Evolutionary conservation across 2,113 vertebrate genomes (phyloP).

Genomic region (pig (Sus scrofa)): DNA sequence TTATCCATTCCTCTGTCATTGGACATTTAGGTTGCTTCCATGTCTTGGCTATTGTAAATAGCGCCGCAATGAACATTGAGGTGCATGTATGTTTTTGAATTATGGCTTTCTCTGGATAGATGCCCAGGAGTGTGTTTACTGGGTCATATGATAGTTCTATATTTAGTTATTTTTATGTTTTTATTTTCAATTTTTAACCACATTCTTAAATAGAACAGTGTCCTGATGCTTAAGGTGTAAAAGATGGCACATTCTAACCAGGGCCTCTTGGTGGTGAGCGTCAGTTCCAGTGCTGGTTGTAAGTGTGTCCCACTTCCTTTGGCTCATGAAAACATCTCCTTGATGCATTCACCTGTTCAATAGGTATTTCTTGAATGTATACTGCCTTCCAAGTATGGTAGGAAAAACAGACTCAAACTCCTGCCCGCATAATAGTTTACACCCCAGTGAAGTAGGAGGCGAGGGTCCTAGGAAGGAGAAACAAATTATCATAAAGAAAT

Average conservation of each 20-base stretch:
- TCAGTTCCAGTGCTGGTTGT: not conserved
- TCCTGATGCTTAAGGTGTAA: rapidly evolving
- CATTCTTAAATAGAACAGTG: not conserved
- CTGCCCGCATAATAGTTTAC: too few species aligned
- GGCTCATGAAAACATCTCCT: not conserved
- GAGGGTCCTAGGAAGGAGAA: not conserved
- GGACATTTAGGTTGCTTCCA: too few species aligned
- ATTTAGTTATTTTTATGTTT: too few species aligned
- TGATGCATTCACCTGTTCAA: not conserved
- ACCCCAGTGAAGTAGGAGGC: not conserved
- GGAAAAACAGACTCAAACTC: not conserved
- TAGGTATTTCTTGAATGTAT: not conserved
- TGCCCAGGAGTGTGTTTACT: too few species aligned
- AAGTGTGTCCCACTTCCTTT: not conserved
- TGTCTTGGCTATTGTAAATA: too few species aligned
- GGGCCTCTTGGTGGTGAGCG: rapidly evolving
- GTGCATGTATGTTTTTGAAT: too few species aligned
- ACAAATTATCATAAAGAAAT: not conserved
- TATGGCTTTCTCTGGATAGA: too few species aligned
- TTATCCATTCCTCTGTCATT: too few species aligned
- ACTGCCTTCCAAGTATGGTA: rapidly evolving
- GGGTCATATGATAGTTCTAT: too few species aligned
- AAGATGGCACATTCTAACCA: not conserved
- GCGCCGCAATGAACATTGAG: too few species aligned
- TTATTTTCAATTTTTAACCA: too few species aligned